phyloP scores from a whole-genome alignment of 1,140 invertebrate genomes.

The Ceratosolen fusciceps region DNA sequence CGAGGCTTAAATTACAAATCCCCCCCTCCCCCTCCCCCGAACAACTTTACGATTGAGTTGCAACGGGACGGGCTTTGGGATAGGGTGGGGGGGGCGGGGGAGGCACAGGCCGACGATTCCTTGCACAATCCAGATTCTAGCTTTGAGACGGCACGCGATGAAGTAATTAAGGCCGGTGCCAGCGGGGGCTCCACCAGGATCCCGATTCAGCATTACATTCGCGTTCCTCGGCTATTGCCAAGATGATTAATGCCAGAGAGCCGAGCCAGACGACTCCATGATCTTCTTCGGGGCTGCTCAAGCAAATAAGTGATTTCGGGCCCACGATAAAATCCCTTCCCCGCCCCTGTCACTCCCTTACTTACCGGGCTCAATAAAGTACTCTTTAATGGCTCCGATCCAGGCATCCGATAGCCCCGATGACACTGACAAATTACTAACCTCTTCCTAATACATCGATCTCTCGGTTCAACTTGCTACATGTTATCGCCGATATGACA shows the following conservation, averaged over 20 bases:
- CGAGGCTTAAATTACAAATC: slow-evolving; percentile 46
- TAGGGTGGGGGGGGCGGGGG: background rate
- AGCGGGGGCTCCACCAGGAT: background rate
- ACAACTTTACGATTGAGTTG: slow-evolving; percentile 35
- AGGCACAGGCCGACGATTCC: background rate
- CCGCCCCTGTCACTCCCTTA: background rate
- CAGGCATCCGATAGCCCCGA: too few species aligned
- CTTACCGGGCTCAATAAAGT: background rate
- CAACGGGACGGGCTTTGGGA: background rate
- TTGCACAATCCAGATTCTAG: background rate
- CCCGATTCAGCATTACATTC: background rate
- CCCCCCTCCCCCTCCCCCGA: background rate
- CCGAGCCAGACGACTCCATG: background rate
- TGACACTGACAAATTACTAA: background rate
- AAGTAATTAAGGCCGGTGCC: background rate
- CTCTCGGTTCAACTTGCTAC: too few species aligned
- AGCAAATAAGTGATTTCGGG: background rate
- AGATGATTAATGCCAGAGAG: background rate
- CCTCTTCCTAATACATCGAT: too few species aligned
- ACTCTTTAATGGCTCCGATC: background rate
- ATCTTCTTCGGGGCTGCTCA: background rate
- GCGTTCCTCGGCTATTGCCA: background rate
- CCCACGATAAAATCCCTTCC: background rate
- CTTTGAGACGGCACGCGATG: background rate
- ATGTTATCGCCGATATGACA: too few species aligned